Conservation (phyloP, 2,888 invertebrate species). For the Lumbricus terrestris region DNA sequence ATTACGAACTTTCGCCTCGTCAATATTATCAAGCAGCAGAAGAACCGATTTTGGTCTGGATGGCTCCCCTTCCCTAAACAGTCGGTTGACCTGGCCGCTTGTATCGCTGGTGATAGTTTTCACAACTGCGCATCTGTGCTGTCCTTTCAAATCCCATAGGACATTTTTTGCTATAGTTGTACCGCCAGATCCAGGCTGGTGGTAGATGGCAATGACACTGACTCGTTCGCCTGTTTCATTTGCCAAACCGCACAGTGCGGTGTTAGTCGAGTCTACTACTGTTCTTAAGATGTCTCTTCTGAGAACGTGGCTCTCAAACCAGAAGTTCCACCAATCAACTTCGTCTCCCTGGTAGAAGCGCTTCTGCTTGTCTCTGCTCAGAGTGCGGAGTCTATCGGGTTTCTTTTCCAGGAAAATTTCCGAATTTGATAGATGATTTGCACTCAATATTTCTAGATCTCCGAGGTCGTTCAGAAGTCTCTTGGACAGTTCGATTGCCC, state of each 20-base stretch:
- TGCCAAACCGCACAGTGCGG: not conserved
- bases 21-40: slow-evolving; percentile 40
- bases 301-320: slow-evolving; percentile 42
- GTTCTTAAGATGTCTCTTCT: slow-evolving; percentile 31
- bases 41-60: slow-evolving; percentile 42
- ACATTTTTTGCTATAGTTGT: slow-evolving; percentile 44
- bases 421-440: slow-evolving; percentile 25
- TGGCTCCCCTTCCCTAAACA: slow-evolving; percentile 40
- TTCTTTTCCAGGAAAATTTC: not conserved
- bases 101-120: slow-evolving; percentile 43
- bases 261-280: not conserved
- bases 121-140: slow-evolving; percentile 43
- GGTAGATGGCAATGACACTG: slow-evolving; percentile 38
- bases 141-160: slow-evolving; percentile 42
- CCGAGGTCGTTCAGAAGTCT: slow-evolving; percentile 37
- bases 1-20: slow-evolving; percentile 30
- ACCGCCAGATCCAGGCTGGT: slow-evolving; percentile 49
- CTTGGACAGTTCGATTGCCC: slow-evolving; percentile 37
- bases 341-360: slow-evolving; percentile 40
- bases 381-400: not conserved
- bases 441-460: slow-evolving; percentile 43
- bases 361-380: slow-evolving; percentile 17
- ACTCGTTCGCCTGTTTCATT: slow-evolving; percentile 38
- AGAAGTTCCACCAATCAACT: slow-evolving; percentile 47
- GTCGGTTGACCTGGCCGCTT: slow-evolving; percentile 38